Evolutionary conservation across 2,113 vertebrate genomes (phyloP).

Genomic region (Myodes glareolus): DNA sequence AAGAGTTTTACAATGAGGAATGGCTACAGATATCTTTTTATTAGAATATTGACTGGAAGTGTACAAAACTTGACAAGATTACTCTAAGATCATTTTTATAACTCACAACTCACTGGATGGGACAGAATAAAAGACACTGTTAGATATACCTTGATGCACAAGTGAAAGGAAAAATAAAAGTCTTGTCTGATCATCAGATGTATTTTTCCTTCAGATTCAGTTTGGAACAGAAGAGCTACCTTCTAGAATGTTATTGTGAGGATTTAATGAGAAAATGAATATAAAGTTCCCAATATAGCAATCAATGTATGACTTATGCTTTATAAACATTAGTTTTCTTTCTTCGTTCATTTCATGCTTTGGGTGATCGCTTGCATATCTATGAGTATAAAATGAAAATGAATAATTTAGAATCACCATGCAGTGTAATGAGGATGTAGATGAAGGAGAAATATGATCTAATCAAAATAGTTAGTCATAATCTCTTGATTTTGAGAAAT

Average conservation of each 20-base stretch:
- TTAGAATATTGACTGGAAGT: neutral
- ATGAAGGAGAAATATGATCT: slow-evolving; percentile 55
- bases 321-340: slow-evolving; percentile 35
- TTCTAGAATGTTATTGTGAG: neutral
- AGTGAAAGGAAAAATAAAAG: slow-evolving; percentile 28
- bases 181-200: neutral
- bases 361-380: slow-evolving; percentile 56
- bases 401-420: slow-evolving; percentile 47
- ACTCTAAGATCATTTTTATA: neutral
- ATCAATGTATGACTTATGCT: neutral
- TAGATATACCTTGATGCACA: neutral
- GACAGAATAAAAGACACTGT: slow-evolving; percentile 8
- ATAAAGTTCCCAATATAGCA: neutral
- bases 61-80: neutral
- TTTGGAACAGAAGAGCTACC: neutral
- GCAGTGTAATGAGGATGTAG: neutral
- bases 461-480: slow-evolving; percentile 62
- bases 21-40: neutral
- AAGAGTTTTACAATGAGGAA: neutral
- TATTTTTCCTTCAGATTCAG: neutral
- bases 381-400: slow-evolving; percentile 44
- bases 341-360: slow-evolving; percentile 3
- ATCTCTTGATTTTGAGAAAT: slow-evolving; percentile 65
- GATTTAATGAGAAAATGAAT: neutral
- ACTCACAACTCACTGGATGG: neutral